Evolutionary conservation across 2,888 invertebrate species (phyloP).

Genomic region (Tricholauxania praeusta): DNA sequence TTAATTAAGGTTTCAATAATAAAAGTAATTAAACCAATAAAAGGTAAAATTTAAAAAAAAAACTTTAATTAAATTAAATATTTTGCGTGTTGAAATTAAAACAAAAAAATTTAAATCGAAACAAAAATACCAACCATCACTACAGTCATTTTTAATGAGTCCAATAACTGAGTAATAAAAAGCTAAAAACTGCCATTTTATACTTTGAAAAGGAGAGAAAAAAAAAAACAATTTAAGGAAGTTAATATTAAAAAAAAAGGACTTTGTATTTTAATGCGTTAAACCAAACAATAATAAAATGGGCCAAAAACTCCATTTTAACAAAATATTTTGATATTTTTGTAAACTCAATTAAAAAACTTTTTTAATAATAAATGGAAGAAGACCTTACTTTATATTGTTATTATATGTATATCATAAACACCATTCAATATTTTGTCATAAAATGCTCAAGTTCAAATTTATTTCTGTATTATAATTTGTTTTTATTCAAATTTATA

Average conservation of each 20-base stretch:
- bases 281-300: neutral
- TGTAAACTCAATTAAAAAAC: no score
- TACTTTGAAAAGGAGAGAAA: constrained; percentile 39
- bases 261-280: constrained; percentile 26
- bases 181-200: constrained; percentile 49
- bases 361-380: no score
- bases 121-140: neutral
- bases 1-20: constrained; percentile 35
- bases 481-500: no score
- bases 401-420: no score
- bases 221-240: constrained; percentile 2
- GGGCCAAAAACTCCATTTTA: neutral
- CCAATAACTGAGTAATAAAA: constrained; percentile 36
- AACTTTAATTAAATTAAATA: constrained; percentile 37
- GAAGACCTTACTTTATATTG: no score
- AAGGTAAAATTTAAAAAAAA: constrained; percentile 27
- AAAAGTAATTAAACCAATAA: neutral
- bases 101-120: constrained; percentile 14
- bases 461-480: no score
- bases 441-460: no score
- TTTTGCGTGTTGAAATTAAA: constrained; percentile 32
- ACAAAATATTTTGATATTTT: constrained; percentile 4
- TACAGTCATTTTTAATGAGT: no score
- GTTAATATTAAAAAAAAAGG: constrained; percentile 15
- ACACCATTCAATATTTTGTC: no score